These are phyloP conservation scores for Atta texana DNA, from an alignment of 1,140 invertebrate species.

Conservation along the genomic window DNA sequence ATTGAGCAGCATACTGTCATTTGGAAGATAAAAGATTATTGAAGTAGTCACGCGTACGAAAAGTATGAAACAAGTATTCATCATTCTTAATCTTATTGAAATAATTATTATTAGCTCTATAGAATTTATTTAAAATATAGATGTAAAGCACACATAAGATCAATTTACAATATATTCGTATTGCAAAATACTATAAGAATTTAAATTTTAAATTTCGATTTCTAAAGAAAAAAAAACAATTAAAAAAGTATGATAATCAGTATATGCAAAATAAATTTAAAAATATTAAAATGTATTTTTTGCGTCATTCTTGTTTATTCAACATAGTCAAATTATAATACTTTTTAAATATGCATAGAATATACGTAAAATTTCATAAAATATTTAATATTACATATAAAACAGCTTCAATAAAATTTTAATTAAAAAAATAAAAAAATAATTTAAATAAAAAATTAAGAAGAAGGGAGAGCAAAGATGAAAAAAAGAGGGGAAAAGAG, in stretches of 20 bases:
- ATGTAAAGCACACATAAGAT: too few species aligned
- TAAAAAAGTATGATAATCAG: neutral
- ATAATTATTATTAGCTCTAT: neutral
- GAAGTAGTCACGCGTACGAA: neutral
- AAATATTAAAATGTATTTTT: neutral
- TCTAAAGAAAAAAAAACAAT: neutral
- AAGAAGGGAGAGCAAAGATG: neutral
- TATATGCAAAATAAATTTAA: neutral
- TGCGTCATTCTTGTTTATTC: neutral
- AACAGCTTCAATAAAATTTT: neutral
- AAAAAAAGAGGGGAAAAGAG: neutral
- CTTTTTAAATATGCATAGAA: neutral
- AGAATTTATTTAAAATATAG: neutral
- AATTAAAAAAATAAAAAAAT: too few species aligned
- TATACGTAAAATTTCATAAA: neutral
- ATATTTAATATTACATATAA: neutral
- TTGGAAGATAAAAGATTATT: neutral
- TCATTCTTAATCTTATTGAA: neutral
- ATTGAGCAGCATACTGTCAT: neutral
- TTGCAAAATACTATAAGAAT: neutral
- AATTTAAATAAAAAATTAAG: too few species aligned
- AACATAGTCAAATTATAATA: neutral
- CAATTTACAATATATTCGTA: neutral
- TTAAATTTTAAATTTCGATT: neutral
- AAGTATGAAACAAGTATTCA: neutral